Base-by-base conservation (phyloP, 2,113 vertebrate genomes). In the Fukomys damarensis region DNA sequence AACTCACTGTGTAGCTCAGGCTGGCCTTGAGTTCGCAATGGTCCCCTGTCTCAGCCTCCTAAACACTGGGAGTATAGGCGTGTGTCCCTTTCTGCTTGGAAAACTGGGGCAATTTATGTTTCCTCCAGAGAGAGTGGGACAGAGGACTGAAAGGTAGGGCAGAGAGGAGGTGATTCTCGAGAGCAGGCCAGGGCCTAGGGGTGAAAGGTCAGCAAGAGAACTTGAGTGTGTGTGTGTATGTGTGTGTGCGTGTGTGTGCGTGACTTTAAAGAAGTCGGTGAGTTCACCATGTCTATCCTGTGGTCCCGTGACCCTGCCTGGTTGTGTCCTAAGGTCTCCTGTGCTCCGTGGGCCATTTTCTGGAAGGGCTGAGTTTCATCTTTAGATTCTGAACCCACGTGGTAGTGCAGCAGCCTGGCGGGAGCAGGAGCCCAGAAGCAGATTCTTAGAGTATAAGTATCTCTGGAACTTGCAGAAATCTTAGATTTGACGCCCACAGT, bases 261-360 rank as follows among this genome's bases (percentile, higher is more conserved):
- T 30, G 26, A 49, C 58, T 85, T 93, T 61, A 65, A 59, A 94
- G 54, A 94, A 92, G 24, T 26, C 56, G 58, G 63, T 93, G 54
- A 87, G 49, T 85, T 80, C 79, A 84, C 89, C 52, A 43, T 56
- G 7, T 86, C 77, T 88, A 52, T 32, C 63, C 24, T 28, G 41
- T 12, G 24, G 24, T 41, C 92, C 91, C 22, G 24, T 89, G 94
- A 92, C 61, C 26, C 66, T 80, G 61, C 38, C 61, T 12, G 49
- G 32, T 43, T 43, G 70, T 22, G 74, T 84, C 63, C 49, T 43
- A 63, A 66, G 11, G 52, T 86, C 58, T 91, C 94, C 74, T 93
- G 26, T 63, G 43, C 5, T 82, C 32, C 16, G 17, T 83, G 49
- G 92, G 72, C 81, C 81, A 52, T 70, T 41, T 22, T 80, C 17